phyloP scores from a whole-genome alignment of 2,888 invertebrate genomes.

The Camponotus fellah region DNA sequence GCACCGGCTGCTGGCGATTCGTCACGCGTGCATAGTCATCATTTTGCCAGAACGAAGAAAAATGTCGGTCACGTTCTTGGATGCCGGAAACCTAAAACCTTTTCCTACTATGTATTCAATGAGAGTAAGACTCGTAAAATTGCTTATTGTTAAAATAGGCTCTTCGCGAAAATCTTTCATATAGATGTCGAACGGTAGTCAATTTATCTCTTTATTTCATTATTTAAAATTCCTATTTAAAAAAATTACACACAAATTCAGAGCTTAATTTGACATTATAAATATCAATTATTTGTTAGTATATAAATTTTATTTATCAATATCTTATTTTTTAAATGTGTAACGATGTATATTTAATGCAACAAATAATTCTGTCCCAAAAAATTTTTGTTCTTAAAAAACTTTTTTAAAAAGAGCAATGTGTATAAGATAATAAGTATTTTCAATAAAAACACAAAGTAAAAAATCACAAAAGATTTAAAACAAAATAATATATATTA shows the following conservation, averaged over 20 bases:
- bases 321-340: not conserved
- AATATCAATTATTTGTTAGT: not conserved
- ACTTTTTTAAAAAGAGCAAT: too few relatives aligned
- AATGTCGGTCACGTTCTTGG: constrained; percentile 19
- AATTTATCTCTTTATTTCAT: not conserved
- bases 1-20: constrained; percentile 40
- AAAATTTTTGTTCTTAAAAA: not conserved
- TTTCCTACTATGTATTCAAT: constrained; percentile 23
- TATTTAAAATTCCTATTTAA: not conserved
- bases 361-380: not conserved
- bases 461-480: not conserved
- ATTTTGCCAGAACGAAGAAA: constrained; percentile 39
- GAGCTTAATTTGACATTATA: not conserved
- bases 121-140: not conserved
- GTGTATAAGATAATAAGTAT: not conserved
- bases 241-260: not conserved
- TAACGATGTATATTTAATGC: not conserved
- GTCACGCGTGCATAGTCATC: constrained; percentile 54
- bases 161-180: not conserved
- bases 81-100: constrained; percentile 3
- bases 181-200: not conserved
- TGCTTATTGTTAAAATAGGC: constrained; percentile 11
- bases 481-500: not conserved
- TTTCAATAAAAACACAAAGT: not conserved
- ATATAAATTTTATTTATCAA: not conserved